Percentiles rank a stretch among this genome's conserved stretches.
phyloP scores from a whole-genome alignment of 37 sponge, comb jelly and placozoan genomes.

The Theonella swinhoei region DNA sequence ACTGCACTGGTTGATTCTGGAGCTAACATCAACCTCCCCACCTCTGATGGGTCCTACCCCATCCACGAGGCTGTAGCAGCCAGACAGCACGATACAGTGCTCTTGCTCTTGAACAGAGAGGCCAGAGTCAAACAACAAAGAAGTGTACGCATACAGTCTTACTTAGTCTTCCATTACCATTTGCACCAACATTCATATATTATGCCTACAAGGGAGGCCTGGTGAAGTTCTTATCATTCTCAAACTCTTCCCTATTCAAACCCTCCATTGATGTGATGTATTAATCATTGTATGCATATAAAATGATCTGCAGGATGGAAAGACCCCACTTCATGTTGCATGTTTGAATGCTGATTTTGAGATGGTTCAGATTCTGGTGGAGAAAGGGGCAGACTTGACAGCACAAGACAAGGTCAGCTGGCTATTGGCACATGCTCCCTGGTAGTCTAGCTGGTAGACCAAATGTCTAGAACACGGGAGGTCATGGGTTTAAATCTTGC shows the following conservation, averaged over 20 bases:
- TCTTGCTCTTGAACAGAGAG: background rate
- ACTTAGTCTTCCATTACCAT: too few relatives aligned
- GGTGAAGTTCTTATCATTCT: too few relatives aligned
- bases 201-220: too few relatives aligned
- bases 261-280: too few relatives aligned
- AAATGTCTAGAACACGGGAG: too few relatives aligned
- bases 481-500: too few relatives aligned
- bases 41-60: background rate
- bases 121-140: background rate
- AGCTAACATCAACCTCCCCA: conserved; percentile 7
- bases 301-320: background rate
- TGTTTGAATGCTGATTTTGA: background rate
- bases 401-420: conserved; percentile 9
- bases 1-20: background rate
- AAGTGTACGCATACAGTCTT: background rate
- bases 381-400: background rate
- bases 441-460: too few relatives aligned
- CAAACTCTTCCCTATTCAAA: too few relatives aligned
- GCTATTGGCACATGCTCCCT: too few relatives aligned
- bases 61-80: background rate
- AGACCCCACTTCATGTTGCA: conserved; percentile 11
- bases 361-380: conserved; percentile 17
- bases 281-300: background rate
- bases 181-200: too few relatives aligned
- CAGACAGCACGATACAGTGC: background rate